Evolutionary conservation across 2,113 vertebrate genomes (phyloP).

Genomic region (Pavo muticus): DNA sequence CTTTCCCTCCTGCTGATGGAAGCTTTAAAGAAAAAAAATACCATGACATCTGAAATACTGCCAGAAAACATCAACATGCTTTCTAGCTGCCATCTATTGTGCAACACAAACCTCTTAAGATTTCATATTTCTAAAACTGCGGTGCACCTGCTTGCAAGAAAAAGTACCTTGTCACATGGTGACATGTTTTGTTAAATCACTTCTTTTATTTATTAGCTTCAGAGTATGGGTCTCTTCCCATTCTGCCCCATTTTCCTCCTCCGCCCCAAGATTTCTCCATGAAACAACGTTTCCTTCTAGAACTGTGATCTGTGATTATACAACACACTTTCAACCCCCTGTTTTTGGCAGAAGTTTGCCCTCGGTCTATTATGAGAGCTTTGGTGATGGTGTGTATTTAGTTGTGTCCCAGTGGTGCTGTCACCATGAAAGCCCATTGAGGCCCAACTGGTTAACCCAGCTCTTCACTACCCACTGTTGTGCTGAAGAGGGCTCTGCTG

Average conservation of each 20-base stretch:
- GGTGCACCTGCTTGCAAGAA: constrained; percentile 76
- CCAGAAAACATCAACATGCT: constrained; percentile 76
- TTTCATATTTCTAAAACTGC: constrained; percentile 59
- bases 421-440: constrained; percentile 14
- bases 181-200: constrained; percentile 35
- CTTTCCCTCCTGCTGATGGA: constrained; percentile 78
- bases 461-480: constrained; percentile 18
- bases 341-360: not conserved
- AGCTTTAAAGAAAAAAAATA: constrained; percentile 77
- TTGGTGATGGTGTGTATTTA: not conserved
- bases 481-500: constrained; percentile 71
- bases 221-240: not conserved
- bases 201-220: constrained; percentile 26
- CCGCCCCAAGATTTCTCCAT: not conserved
- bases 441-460: constrained; percentile 8
- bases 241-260: not conserved
- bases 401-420: not conserved
- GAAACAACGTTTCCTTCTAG: not conserved
- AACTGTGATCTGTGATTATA: not conserved
- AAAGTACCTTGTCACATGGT: constrained; percentile 61
- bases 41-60: constrained; percentile 75
- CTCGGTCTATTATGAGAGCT: not conserved
- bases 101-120: constrained; percentile 73
- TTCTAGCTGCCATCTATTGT: constrained; percentile 75
- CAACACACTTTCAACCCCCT: not conserved